phyloP scores from a whole-genome alignment of 2,888 invertebrate species.

The Pseudeuparius sepicola region DNA sequence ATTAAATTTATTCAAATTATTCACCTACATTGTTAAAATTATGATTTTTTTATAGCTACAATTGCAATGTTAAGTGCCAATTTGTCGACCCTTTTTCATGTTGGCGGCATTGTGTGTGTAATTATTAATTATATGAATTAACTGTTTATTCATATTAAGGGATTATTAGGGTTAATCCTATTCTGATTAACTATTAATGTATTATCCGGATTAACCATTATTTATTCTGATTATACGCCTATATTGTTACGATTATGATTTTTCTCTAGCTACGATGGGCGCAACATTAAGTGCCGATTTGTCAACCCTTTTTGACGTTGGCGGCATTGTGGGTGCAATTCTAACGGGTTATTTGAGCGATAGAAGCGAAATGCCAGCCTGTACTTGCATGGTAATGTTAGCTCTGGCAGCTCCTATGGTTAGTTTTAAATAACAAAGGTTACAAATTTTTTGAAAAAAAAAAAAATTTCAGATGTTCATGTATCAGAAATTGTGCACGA shows the following conservation, averaged over 20 bases:
- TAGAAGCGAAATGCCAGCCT: slow-evolving; percentile 70
- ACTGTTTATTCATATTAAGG: too few species aligned
- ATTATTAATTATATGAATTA: too few species aligned
- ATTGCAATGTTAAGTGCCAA: too few species aligned
- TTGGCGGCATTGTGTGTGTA: too few species aligned
- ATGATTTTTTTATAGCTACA: too few species aligned
- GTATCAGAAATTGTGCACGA: slow-evolving; percentile 57
- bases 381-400: slow-evolving; percentile 79
- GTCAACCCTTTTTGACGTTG: slow-evolving; percentile 77
- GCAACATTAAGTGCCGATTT: slow-evolving; percentile 64
- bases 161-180: too few species aligned
- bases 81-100: too few species aligned
- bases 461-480: slow-evolving; percentile 56
- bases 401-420: slow-evolving; percentile 74
- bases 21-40: too few species aligned
- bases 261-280: slow-evolving; percentile 46
- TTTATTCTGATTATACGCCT: neutral
- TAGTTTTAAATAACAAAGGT: too few species aligned
- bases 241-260: neutral
- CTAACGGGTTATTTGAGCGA: slow-evolving; percentile 81
- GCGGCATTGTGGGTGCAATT: slow-evolving; percentile 85
- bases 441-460: too few species aligned
- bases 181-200: too few species aligned
- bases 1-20: too few species aligned
- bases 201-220: neutral